Evolutionary conservation across 2,797 vertebrate genomes (phyloP).

Genomic region (Tiaroga cobitis): DNA sequence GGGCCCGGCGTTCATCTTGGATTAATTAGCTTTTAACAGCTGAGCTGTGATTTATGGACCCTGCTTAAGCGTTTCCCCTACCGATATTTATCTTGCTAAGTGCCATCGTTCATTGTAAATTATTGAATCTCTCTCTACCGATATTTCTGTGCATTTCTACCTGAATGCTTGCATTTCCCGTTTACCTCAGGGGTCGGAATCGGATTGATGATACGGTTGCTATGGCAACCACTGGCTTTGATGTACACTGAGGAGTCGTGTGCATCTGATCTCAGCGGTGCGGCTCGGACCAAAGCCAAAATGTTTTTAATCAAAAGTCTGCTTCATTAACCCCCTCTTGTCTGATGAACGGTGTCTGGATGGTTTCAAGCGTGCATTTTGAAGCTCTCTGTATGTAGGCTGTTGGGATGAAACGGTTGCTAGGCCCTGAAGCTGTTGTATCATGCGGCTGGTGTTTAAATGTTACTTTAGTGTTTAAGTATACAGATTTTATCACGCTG

Average conservation of each 20-base stretch:
- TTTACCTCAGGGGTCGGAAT: constrained; percentile 1
- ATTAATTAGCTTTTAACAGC: constrained; percentile 61
- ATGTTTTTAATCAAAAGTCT: constrained; percentile 21
- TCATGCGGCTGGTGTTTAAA: constrained; percentile 2
- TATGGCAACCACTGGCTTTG: neutral
- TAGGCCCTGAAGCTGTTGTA: neutral
- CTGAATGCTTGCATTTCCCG: constrained; percentile 43
- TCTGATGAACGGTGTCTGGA: neutral
- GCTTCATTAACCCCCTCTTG: constrained; percentile 31
- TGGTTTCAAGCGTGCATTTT: neutral
- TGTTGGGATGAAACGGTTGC: neutral
- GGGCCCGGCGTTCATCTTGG: constrained; percentile 42
- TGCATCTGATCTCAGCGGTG: constrained; percentile 31
- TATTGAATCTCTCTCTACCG: constrained; percentile 26
- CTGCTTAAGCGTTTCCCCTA: constrained; percentile 53
- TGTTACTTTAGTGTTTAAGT: constrained; percentile 12
- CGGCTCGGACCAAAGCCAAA: constrained; percentile 22
- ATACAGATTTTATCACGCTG: constrained; percentile 2
- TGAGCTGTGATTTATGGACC: constrained; percentile 58
- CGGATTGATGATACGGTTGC: constrained; percentile 39
- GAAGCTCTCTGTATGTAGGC: neutral
- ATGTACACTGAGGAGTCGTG: neutral
- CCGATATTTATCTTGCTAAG: constrained; percentile 55
- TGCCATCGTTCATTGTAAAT: constrained; percentile 54
- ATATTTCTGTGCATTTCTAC: constrained; percentile 33